phyloP scores from a whole-genome alignment of 2,113 vertebrate genomes.

The Hystrix cristata region DNA sequence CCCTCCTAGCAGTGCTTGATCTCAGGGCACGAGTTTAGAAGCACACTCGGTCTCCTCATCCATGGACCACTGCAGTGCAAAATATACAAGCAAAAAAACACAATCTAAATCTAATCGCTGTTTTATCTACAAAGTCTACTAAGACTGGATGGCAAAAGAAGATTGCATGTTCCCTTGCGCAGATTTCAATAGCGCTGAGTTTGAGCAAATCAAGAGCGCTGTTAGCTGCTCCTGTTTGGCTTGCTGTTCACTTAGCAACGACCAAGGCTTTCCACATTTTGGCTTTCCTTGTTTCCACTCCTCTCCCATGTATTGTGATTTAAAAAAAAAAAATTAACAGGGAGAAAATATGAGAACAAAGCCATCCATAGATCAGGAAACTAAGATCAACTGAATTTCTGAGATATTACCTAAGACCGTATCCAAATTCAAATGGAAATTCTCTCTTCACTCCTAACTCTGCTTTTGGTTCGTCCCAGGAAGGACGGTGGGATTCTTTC shows the following conservation, averaged over 20 bases:
- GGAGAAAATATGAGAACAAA: conserved; percentile 21
- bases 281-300: not conserved
- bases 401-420: not conserved
- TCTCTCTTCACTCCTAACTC: not conserved
- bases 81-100: not conserved
- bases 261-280: not conserved
- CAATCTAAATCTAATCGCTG: not conserved
- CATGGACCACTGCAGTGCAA: not conserved
- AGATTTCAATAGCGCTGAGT: not conserved
- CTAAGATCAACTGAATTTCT: not conserved
- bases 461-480: not conserved
- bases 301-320: not conserved
- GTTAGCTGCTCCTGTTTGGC: not conserved
- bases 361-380: not conserved
- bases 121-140: not conserved
- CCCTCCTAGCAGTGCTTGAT: not conserved
- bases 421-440: not conserved
- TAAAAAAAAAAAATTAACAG: not conserved
- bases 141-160: conserved; percentile 37
- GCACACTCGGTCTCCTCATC: not conserved
- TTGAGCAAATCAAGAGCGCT: conserved; percentile 14
- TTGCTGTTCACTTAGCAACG: not conserved
- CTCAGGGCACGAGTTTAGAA: not conserved
- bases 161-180: not conserved
- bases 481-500: not conserved